Evolutionary conservation across 2,888 invertebrate species (phyloP).

Genomic region (Amiota mariae): DNA sequence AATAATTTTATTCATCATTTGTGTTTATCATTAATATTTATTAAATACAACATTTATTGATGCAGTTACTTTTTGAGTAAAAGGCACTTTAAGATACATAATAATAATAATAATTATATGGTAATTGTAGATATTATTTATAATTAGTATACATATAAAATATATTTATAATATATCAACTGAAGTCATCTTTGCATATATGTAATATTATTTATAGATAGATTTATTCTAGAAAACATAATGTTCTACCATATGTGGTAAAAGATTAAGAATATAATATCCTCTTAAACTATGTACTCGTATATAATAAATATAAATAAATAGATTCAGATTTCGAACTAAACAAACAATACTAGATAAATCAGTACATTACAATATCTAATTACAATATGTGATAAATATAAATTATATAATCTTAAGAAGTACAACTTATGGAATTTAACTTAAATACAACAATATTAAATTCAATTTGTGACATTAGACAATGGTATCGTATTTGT

Average conservation of each 20-base stretch:
- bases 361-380: conserved; percentile 54
- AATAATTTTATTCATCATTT: not conserved
- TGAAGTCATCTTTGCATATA: too few relatives aligned
- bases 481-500: not conserved
- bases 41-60: conserved; percentile 27
- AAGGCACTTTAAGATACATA: conserved; percentile 17
- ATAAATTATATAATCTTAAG: conserved; percentile 44
- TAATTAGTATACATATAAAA: not conserved
- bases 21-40: conserved; percentile 6
- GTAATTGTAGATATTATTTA: conserved; percentile 16
- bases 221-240: too few relatives aligned
- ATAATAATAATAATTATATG: not conserved
- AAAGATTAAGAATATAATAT: too few relatives aligned
- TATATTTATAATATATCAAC: too few relatives aligned
- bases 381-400: conserved; percentile 33
- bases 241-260: too few relatives aligned
- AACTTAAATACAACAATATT: not conserved
- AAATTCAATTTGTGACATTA: conserved; percentile 9
- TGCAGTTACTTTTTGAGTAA: conserved; percentile 2
- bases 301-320: conserved; percentile 1
- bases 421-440: conserved; percentile 23
- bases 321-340: not conserved
- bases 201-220: too few relatives aligned
- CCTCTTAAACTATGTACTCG: too few relatives aligned
- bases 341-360: conserved; percentile 50